These are phyloP conservation scores for Venusia cambrica DNA, from an alignment of 2,888 invertebrate genomes.

Conservation along the genomic window DNA sequence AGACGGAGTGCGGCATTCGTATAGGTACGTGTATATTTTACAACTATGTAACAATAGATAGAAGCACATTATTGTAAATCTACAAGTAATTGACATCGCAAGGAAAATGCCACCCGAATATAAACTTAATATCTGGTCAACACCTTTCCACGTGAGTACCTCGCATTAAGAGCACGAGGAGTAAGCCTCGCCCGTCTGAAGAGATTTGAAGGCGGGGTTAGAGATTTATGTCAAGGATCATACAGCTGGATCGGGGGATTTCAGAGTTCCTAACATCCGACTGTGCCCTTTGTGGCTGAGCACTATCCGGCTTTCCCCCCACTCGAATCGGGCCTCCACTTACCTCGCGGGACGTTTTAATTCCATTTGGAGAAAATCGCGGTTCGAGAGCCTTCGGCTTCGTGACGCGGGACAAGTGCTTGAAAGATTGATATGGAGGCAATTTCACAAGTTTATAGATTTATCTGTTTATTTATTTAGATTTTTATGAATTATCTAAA, in stretches of 20 bases:
- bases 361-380: slow-evolving; percentile 67
- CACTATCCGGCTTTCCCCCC: slow-evolving; percentile 78
- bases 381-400: slow-evolving; percentile 37
- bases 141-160: slow-evolving; percentile 34
- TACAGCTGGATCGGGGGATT: slow-evolving; percentile 72
- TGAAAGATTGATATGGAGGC: slow-evolving; percentile 15
- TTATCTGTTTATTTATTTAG: slow-evolving; percentile 12
- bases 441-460: slow-evolving; percentile 16
- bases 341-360: slow-evolving; percentile 75
- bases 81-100: too few relatives aligned
- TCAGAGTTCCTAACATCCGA: slow-evolving; percentile 73
- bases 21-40: too few relatives aligned
- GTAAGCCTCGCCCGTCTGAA: slow-evolving; percentile 70
- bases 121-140: slow-evolving; percentile 24
- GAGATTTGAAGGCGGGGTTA: slow-evolving; percentile 79
- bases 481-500: slow-evolving; percentile 3
- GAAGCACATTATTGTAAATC: too few relatives aligned
- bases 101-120: too few relatives aligned
- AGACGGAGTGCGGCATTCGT: too few relatives aligned
- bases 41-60: too few relatives aligned
- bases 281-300: slow-evolving; percentile 78
- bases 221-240: slow-evolving; percentile 81
- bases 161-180: slow-evolving; percentile 64
- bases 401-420: slow-evolving; percentile 23
- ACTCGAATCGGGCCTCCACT: slow-evolving; percentile 72